A percentile compares a stretch with the other conserved stretches of the same genome.
Conservation (phyloP, 1,140 invertebrate species). For the Meloidogyne floridensis region DNA sequence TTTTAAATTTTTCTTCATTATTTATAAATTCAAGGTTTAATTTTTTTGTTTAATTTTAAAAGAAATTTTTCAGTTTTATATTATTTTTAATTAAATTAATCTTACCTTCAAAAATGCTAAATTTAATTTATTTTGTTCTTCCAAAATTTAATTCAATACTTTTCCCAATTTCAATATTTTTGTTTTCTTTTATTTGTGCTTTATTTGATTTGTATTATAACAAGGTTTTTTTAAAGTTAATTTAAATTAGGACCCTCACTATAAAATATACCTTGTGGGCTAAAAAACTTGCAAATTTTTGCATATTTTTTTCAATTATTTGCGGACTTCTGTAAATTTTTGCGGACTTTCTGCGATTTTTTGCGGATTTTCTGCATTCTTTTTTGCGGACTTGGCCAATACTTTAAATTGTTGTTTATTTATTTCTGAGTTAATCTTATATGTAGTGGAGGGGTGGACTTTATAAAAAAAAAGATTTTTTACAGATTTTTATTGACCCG, state of each 20-base stretch:
- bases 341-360: too few relatives aligned
- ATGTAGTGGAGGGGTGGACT: too few relatives aligned
- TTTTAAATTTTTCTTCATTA: constrained; percentile 10
- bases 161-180: background rate
- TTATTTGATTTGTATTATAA: constrained; percentile 5
- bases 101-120: background rate
- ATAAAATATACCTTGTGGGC: too few relatives aligned
- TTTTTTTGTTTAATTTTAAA: background rate
- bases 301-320: too few relatives aligned
- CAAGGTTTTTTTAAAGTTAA: background rate
- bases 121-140: background rate
- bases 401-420: too few relatives aligned
- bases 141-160: background rate
- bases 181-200: background rate
- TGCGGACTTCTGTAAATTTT: too few relatives aligned
- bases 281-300: too few relatives aligned
- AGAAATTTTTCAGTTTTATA: background rate
- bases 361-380: too few relatives aligned
- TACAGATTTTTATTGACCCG: constrained; percentile 2
- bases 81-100: background rate
- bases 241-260: too few relatives aligned
- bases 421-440: too few relatives aligned
- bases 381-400: too few relatives aligned
- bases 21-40: constrained; percentile 7
- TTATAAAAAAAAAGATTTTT: background rate